Conservation (phyloP, 2,797 vertebrate species). For the Megaceryle alcyon region DNA sequence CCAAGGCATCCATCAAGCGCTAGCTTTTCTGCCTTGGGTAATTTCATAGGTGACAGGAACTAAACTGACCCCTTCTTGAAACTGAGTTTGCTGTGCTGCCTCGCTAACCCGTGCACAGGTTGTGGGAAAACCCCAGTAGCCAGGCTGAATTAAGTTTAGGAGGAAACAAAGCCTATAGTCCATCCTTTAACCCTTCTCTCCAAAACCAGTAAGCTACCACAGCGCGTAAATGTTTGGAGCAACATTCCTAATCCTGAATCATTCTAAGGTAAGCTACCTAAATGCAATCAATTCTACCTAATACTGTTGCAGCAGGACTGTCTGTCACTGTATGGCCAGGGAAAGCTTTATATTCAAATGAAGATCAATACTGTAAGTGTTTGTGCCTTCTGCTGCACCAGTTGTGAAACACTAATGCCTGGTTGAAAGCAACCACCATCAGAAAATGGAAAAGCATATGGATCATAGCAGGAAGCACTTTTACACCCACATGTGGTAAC, state of each 20-base stretch:
- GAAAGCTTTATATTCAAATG: background rate
- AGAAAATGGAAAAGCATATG: background rate
- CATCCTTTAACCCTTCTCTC: background rate
- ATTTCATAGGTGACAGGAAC: background rate
- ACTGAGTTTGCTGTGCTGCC: background rate
- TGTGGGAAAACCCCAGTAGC: background rate
- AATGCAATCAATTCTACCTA: background rate
- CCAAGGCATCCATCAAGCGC: background rate
- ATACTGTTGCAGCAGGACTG: background rate
- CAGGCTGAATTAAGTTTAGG: background rate
- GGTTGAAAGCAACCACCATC: background rate
- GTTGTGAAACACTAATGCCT: background rate
- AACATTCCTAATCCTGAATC: background rate
- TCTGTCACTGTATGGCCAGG: rapidly evolving
- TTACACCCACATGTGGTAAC: rapidly evolving
- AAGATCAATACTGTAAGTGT: background rate
- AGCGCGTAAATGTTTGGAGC: background rate
- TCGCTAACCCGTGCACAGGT: background rate
- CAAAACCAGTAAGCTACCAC: background rate
- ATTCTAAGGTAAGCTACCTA: background rate
- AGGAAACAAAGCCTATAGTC: background rate
- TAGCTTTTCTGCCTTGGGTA: background rate
- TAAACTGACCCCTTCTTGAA: background rate
- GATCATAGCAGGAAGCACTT: background rate
- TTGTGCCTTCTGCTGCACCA: background rate